Conservation (phyloP, 2,797 vertebrate genomes). For the Tympanoctomys barrerae region DNA sequence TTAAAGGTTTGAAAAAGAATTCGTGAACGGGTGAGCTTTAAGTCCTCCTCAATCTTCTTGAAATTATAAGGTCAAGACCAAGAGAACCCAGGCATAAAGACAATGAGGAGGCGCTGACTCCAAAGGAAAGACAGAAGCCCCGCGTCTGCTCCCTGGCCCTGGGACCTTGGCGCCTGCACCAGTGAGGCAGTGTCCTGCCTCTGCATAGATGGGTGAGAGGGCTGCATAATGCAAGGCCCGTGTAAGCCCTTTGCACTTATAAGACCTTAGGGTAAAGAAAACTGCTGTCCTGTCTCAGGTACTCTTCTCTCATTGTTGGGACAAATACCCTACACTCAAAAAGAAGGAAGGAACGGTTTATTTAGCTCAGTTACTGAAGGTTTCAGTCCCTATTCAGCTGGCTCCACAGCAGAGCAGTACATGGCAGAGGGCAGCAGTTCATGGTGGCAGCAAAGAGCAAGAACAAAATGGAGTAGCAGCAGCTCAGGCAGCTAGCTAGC, state of each 20-base stretch:
- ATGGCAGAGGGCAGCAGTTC: too few relatives aligned
- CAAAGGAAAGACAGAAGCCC: not conserved
- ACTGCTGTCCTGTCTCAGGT: too few relatives aligned
- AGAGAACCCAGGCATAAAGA: not conserved
- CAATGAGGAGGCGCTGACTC: not conserved
- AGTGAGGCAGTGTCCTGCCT: not conserved
- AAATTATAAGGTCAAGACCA: slow-evolving; percentile 6
- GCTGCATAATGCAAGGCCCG: not conserved
- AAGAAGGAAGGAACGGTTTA: too few relatives aligned
- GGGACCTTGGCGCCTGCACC: not conserved
- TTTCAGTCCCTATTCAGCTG: too few relatives aligned
- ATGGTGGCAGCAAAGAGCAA: too few relatives aligned
- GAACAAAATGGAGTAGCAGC: too few relatives aligned
- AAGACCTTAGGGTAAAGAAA: not conserved
- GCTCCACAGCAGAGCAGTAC: too few relatives aligned
- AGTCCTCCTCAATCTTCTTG: not conserved
- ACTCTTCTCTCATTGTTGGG: too few relatives aligned
- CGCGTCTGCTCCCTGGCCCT: fast-evolving
- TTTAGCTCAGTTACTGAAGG: too few relatives aligned
- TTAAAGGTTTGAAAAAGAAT: not conserved
- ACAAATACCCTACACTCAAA: too few relatives aligned
- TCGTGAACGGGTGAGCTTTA: not conserved
- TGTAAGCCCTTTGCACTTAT: not conserved
- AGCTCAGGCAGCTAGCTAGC: too few relatives aligned
- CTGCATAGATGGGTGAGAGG: not conserved